Base-by-base conservation (phyloP, 1,140 invertebrate genomes). In the Drosophila littoralis region DNA sequence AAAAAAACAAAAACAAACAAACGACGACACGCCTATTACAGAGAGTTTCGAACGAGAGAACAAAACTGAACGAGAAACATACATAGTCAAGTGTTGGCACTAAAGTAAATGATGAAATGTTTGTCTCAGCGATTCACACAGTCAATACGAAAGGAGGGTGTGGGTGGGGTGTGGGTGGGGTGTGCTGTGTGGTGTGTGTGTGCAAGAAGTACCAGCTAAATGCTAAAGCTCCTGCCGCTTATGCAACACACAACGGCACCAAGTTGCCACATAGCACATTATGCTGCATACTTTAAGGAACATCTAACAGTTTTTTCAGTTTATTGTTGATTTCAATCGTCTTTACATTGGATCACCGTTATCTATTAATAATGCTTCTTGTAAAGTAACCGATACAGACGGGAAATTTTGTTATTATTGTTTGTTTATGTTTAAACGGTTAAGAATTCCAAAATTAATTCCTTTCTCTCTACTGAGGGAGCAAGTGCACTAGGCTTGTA, bases 231-330 rank as follows among this genome's bases (percentile, higher is more conserved):
- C 77, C 63, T 75, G 40, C 42, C 35, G 58, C 64, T 80, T 79
- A 80, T 80, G 77, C 77, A 79, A 79, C 52, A 73, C 52, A 45
- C 35, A 50, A 36, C 7, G 9, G 38, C 73, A 43, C 2, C 36
- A 48, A 17, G 6, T 22, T 15, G 4, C 42, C 40, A 4, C 36
- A 55, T 42, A 13, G 46, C 63, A 54, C 58, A 75, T 28, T 68
- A 12, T 42, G 35, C 51, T 75, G 77, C 77, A 63, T 79, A 74
- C 65, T 70, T 79, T 80, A 10, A 22, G 77, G 77, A 51, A 15
- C 57, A 7, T 6, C 2, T 17, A 55, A 55, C 36, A 36, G n/a
- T 15, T 8, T 51, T 36, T 46, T 15, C 36, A 36, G n/a, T 15
- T 8, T 51, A 22, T 46, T 15, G 13, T 6, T 60, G 22, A 35